phyloP scores from a whole-genome alignment of 92 coral and sea anemone species.

The Parazoanthus swiftii region DNA sequence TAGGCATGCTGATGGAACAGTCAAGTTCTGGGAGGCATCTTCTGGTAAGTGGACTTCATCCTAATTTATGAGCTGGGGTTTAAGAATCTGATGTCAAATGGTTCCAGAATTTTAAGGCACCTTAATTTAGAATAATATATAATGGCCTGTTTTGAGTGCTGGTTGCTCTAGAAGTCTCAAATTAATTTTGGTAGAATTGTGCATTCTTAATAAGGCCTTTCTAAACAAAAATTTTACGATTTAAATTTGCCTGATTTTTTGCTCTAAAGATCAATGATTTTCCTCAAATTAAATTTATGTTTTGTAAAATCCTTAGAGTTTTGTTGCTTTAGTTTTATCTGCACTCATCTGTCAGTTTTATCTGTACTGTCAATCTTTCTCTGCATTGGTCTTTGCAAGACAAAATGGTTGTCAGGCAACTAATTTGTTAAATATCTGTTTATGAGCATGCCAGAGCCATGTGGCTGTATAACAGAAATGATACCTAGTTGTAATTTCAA shows the following conservation, averaged over 20 bases:
- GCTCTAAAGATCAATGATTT: not conserved
- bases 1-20: slow-evolving; percentile 96
- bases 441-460: too few relatives aligned
- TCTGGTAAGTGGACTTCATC: slow-evolving; percentile 63
- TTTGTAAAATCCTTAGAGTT: not conserved
- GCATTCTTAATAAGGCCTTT: not conserved
- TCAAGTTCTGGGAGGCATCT: slow-evolving; percentile 92
- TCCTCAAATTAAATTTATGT: not conserved
- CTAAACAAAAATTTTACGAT: too few relatives aligned
- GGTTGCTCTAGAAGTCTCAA: too few relatives aligned
- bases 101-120: not conserved
- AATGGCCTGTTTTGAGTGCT: not conserved
- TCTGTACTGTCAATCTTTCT: not conserved
- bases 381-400: not conserved
- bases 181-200: too few relatives aligned
- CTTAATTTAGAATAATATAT: too few relatives aligned
- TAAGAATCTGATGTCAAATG: not conserved
- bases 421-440: too few relatives aligned
- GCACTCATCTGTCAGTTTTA: too few relatives aligned
- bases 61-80: not conserved
- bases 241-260: too few relatives aligned
- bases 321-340: too few relatives aligned
- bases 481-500: too few relatives aligned
- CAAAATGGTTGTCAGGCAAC: too few relatives aligned
- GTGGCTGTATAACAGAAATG: too few relatives aligned